A percentile compares a stretch with the other conserved stretches of the same genome.
Conservation (phyloP, 2,113 vertebrate genomes). For the Vombatus ursinus region DNA sequence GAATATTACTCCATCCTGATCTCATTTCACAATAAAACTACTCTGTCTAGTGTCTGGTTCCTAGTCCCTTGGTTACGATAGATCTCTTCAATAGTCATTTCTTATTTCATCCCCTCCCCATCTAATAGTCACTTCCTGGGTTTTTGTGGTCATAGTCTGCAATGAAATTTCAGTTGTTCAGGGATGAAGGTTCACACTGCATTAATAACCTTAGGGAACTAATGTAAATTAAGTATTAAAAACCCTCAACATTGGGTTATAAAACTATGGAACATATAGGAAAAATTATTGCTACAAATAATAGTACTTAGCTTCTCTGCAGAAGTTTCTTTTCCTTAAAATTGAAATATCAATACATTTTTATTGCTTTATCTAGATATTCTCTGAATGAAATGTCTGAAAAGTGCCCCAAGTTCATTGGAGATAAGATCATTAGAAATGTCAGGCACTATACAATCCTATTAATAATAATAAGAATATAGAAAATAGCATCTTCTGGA, state of each 20-base stretch:
- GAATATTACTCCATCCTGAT: not conserved
- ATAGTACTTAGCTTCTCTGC: slow-evolving; percentile 32
- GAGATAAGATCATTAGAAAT: not conserved
- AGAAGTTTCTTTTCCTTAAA: slow-evolving; percentile 29
- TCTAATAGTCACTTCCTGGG: not conserved
- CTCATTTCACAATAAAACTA: not conserved
- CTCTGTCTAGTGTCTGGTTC: not conserved
- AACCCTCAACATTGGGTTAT: slow-evolving; percentile 9
- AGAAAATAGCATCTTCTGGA: not conserved
- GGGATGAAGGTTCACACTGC: not conserved
- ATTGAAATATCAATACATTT: not conserved
- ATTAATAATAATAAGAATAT: not conserved
- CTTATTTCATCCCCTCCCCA: not conserved
- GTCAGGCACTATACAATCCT: not conserved
- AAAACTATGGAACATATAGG: slow-evolving; percentile 10
- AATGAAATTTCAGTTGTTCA: not conserved
- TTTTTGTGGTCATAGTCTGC: not conserved
- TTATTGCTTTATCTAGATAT: slow-evolving; percentile 28
- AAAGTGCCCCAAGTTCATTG: not conserved
- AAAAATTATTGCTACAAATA: not conserved
- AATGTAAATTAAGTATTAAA: slow-evolving; percentile 10
- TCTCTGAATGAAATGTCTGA: slow-evolving; percentile 13
- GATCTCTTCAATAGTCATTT: not conserved
- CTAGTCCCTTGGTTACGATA: not conserved
- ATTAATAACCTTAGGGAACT: not conserved